Evolutionary conservation across 2,888 invertebrate species (phyloP), one percentile per base, ranked within the genome.

Genomic region (Mesochorus sp.): DNA sequence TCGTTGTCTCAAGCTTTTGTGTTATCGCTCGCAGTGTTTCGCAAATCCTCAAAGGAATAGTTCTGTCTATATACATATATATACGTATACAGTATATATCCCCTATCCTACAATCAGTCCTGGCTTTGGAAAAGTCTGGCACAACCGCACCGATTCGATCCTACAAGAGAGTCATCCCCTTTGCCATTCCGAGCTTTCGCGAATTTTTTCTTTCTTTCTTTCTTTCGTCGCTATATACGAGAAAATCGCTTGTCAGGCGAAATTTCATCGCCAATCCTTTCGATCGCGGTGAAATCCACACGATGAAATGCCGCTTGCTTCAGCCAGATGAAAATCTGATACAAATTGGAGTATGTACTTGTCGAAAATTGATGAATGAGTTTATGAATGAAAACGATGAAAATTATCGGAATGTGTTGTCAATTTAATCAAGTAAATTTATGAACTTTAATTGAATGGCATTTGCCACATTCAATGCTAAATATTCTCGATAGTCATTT

Each of bases 1-100:
- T 70, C 79, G 79, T 62, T 72, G 76, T 71, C 79, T 79, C 82
- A 77, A 73, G n/a, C n/a, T 75, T 82, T 73, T 64, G 62, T 64
- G 68, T 57, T 73, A 68, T 73, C 68, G 47, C 44, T 57, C 6
- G 14, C 21, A 49, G 39, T 61, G 61, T 61, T 67, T 67, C 61
- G n/a, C 70, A 57, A 66, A 24, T 21, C 42, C 67, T 72, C 75
- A 78, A 78, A 78, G 77, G 73, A 51, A 78, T 49, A 55, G 49
- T 42, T 26, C 61, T n/a, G n/a, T n/a, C n/a, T 26, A 64, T 55
- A 31, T 55, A 14, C 47, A 21, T 57, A 34, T 34, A 55, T 47
- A 28, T 34, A 37, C 2, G 19, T 19, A 42, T 28, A 2, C 47
- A 28, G 6, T 17, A 4, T 10, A 19, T 28, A 24, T 12, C 37